Conservation (phyloP, 1,140 invertebrate species). For the Anastrepha ludens region DNA sequence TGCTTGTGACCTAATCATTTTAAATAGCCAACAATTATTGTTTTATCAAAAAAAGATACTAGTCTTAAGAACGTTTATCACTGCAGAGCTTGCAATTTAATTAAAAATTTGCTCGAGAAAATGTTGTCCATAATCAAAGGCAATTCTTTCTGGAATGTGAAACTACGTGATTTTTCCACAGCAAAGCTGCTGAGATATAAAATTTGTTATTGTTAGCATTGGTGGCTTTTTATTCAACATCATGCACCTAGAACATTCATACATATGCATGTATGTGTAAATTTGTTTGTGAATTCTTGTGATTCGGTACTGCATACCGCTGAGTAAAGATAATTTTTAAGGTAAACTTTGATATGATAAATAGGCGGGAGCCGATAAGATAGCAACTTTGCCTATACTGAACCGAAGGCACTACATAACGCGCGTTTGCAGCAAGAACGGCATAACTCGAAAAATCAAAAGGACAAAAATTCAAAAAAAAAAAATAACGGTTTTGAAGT, state of each 20-base stretch:
- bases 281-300: not conserved
- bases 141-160: not conserved
- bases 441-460: not conserved
- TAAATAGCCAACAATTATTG: constrained; percentile 20
- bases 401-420: not conserved
- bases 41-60: constrained; percentile 5
- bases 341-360: constrained; percentile 51
- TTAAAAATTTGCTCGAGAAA: constrained; percentile 4
- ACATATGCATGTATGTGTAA: not conserved
- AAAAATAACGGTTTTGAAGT: not conserved
- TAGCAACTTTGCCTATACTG: not conserved
- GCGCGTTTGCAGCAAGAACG: no score
- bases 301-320: not conserved
- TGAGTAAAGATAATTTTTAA: constrained; percentile 27
- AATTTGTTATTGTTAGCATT: not conserved
- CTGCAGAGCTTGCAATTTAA: not conserved
- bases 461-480: not conserved
- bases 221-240: no score
- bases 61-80: constrained; percentile 1
- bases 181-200: not conserved
- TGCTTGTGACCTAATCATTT: constrained; percentile 10
- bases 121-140: not conserved
- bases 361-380: constrained; percentile 31
- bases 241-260: no score
- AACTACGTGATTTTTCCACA: constrained; percentile 23